phyloP scores from a whole-genome alignment of 2,797 vertebrate genomes.

The Sebastes trivittatus region DNA sequence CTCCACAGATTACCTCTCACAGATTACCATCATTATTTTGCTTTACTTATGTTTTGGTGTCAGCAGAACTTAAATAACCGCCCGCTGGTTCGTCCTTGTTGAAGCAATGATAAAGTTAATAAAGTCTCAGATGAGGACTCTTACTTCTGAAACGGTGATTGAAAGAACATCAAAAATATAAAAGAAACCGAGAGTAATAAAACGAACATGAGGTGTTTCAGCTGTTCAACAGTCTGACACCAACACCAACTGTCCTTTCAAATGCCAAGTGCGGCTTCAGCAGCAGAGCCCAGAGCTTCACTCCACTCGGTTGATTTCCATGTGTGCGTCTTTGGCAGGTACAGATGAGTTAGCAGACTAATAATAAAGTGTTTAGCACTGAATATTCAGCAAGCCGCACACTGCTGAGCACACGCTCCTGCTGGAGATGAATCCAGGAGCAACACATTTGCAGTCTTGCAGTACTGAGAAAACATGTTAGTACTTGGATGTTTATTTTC shows the following conservation, averaged over 20 bases:
- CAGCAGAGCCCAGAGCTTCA: conserved; percentile 43
- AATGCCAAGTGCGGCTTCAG: conserved; percentile 36
- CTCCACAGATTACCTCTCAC: neutral
- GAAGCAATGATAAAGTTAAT: neutral
- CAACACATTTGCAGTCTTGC: conserved; percentile 54
- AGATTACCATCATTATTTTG: neutral
- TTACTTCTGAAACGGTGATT: neutral
- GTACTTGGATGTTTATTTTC: conserved; percentile 26
- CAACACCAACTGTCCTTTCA: conserved; percentile 17
- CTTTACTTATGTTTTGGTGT: neutral
- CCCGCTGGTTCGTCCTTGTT: too few species aligned
- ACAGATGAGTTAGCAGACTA: conserved; percentile 55
- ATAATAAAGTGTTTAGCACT: conserved; percentile 61
- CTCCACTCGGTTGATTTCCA: conserved; percentile 25
- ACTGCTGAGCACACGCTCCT: conserved; percentile 59
- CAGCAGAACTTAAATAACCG: neutral
- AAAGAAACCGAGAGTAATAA: neutral
- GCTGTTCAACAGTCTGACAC: neutral
- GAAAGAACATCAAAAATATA: neutral
- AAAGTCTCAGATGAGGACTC: neutral
- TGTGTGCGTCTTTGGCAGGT: conserved; percentile 40
- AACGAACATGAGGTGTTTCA: conserved; percentile 4
- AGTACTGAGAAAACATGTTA: conserved; percentile 34
- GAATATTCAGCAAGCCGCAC: conserved; percentile 62
- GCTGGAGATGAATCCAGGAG: conserved; percentile 44